Evolutionary conservation across 1,140 invertebrate genomes (phyloP).

Genomic region (Zophobas morio): DNA sequence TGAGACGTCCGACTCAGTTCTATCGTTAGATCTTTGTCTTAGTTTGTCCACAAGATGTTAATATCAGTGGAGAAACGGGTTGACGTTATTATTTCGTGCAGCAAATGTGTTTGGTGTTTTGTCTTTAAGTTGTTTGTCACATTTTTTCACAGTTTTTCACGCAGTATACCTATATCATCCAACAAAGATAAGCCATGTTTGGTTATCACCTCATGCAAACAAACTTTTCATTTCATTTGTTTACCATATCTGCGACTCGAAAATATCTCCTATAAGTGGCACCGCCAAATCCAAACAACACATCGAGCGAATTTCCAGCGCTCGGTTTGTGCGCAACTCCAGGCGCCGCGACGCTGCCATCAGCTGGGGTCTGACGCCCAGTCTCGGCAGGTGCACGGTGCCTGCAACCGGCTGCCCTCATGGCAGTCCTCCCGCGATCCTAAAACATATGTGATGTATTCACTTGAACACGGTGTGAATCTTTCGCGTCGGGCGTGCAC

Average conservation of each 20-base stretch:
- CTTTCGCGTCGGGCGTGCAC: constrained; percentile 73
- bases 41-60: no score
- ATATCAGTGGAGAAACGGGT: no score
- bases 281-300: background rate
- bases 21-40: no score
- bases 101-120: no score
- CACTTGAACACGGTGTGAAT: constrained; percentile 72
- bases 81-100: no score
- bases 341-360: constrained; percentile 63
- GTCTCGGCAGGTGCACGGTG: constrained; percentile 61
- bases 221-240: background rate
- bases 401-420: constrained; percentile 63
- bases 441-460: constrained; percentile 69
- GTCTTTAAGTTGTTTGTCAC: no score
- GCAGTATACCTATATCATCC: no score
- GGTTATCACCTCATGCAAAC: no score
- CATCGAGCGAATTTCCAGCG: constrained; percentile 13
- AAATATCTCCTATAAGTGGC: constrained; percentile 7
- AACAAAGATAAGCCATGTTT: no score
- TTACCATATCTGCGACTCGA: background rate
- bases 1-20: no score
- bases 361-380: constrained; percentile 58
- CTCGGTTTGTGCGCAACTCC: constrained; percentile 42
- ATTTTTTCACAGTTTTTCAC: no score
- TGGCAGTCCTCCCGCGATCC: constrained; percentile 64